These are phyloP conservation scores for Octonoba sinensis DNA, from an alignment of 2,888 invertebrate genomes.

Conservation along the genomic window DNA sequence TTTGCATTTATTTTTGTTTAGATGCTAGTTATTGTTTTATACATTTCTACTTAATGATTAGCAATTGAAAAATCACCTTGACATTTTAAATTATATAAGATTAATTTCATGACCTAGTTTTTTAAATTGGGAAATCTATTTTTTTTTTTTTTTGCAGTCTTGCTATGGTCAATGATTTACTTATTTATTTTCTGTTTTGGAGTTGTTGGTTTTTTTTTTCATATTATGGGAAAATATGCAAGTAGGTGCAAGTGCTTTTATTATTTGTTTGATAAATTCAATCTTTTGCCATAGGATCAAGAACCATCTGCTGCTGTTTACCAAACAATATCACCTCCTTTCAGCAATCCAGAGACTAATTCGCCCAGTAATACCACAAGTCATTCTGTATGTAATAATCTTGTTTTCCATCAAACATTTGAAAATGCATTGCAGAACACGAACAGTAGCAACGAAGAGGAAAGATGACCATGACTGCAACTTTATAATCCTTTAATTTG, in stretches of 20 bases:
- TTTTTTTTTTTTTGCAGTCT: neutral
- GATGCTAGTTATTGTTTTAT: no score
- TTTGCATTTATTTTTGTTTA: no score
- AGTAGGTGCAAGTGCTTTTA: conserved; percentile 5
- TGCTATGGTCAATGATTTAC: no score
- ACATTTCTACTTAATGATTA: no score
- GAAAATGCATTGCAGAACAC: conserved; percentile 38
- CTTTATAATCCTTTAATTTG: no score
- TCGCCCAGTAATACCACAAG: conserved; percentile 23
- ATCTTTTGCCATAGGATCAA: conserved; percentile 11
- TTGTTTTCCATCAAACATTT: conserved; percentile 53
- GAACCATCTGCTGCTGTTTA: conserved; percentile 52
- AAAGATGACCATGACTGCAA: conserved; percentile 49
- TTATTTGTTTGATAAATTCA: neutral
- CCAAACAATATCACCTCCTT: conserved; percentile 61
- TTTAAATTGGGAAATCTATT: no score
- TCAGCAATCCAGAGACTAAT: conserved; percentile 50
- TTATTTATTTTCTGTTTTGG: neutral
- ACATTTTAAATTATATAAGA: no score
- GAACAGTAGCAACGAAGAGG: conserved; percentile 38
- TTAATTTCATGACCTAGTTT: no score
- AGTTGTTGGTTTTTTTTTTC: neutral
- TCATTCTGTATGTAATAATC: conserved; percentile 49
- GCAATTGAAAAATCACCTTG: no score
- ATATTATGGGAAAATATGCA: no score